Percentiles rank a stretch among this genome's conserved stretches.
Evolutionary conservation across 2,888 invertebrate genomes (phyloP).

Genomic region (Trichopria drosophilae): DNA sequence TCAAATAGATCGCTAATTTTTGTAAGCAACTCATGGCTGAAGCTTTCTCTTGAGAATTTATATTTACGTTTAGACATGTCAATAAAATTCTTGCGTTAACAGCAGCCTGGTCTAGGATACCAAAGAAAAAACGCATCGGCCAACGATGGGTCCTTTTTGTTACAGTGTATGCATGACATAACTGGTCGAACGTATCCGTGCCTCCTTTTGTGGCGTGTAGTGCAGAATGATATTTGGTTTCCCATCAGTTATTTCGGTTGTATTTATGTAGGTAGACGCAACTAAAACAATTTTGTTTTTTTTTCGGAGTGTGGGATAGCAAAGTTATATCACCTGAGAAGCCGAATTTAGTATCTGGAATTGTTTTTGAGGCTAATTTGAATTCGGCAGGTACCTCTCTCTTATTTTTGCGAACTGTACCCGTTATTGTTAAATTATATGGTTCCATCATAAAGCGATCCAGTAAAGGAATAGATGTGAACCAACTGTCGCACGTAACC

Average conservation of each 20-base stretch:
- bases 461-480: conserved; percentile 32
- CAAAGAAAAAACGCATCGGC: too few relatives aligned
- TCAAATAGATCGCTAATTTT: too few relatives aligned
- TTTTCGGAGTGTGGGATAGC: conserved; percentile 38
- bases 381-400: conserved; percentile 30
- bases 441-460: conserved; percentile 20
- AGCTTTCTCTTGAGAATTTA: too few relatives aligned
- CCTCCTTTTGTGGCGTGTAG: too few relatives aligned
- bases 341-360: conserved; percentile 28
- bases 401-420: conserved; percentile 35
- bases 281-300: conserved; percentile 6
- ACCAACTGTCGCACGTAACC: conserved; percentile 37
- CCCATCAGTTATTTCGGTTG: not conserved
- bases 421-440: conserved; percentile 29
- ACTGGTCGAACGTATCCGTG: too few relatives aligned
- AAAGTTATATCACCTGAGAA: conserved; percentile 40
- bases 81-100: too few relatives aligned
- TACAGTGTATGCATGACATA: too few relatives aligned
- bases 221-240: not conserved
- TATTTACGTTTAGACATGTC: too few relatives aligned
- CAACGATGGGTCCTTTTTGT: too few relatives aligned
- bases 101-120: too few relatives aligned
- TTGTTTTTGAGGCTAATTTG: conserved; percentile 30
- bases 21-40: too few relatives aligned
- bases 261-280: not conserved